Base-by-base conservation (phyloP, 2,797 vertebrate species). In the Merluccius polli region DNA sequence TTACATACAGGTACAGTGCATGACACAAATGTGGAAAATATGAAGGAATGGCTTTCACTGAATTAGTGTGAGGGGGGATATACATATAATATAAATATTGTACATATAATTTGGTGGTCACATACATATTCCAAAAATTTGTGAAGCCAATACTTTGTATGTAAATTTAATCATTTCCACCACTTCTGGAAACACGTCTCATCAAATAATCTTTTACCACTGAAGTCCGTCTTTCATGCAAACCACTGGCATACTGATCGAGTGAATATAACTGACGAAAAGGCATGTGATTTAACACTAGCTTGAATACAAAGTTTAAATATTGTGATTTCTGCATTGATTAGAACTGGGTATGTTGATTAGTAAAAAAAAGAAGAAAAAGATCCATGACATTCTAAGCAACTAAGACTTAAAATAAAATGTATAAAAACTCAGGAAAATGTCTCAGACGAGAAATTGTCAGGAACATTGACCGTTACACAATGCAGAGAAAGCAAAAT, bases 201-300 rank as follows among this genome's bases (percentile, higher is more conserved):
- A 69, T 74, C 79, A 72, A 82, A 77, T 12, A 74, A 31, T 74
- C 75, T 82, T 82, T 79, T 77, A 81, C 84, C 84, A 65, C 75
- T 77, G 78, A 76, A 77, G 83, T 75, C 71, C 78, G 79, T 73
- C 69, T 70, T 85, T 85, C 87, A 90, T 90, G 87, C 87, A 89
- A 81, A 70, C 72, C 75, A 87, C 81, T 80, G 80, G 79, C 77
- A 80, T 84, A 76, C 77, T 72, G 38, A 80, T 76, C 69, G 76
- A 82, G 74, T 78, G 83, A 81, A 10, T 73, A 73, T 71, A 78
- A 73, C 30, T 52, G 29, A 71, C 73, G 76, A 70, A 79, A 74
- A 80, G 67, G 75, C 48, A 70, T 67, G 79, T 82, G 63, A 71
- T 48, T 41, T 41, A 76, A 29, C 36, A 76, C 70, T 10, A 52